phyloP scores from a whole-genome alignment of 2,888 invertebrate species.

The Merodon equestris region DNA sequence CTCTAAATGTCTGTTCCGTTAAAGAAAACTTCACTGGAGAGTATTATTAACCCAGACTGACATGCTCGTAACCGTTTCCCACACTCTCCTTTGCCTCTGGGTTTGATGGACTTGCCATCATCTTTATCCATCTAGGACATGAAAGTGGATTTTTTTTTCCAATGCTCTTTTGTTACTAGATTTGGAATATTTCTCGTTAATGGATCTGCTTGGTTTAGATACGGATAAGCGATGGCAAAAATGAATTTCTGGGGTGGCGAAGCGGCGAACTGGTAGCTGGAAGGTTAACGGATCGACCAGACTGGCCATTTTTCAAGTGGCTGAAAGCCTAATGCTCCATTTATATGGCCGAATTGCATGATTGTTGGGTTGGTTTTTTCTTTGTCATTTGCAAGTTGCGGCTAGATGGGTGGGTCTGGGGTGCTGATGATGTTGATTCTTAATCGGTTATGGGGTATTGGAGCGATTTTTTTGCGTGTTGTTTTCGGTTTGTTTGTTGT shows the following conservation, averaged over 20 bases:
- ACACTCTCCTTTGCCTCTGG: neutral
- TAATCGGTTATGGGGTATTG: constrained; percentile 53
- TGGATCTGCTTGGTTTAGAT: constrained; percentile 62
- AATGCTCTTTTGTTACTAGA: constrained; percentile 17
- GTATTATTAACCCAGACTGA: constrained; percentile 62
- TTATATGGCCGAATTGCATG: constrained; percentile 62
- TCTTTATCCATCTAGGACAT: constrained; percentile 61
- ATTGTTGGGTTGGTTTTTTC: constrained; percentile 41
- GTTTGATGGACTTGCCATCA: constrained; percentile 58
- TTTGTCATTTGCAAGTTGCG: constrained; percentile 9
- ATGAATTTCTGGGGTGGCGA: neutral
- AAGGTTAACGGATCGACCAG: constrained; percentile 58
- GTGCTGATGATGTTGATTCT: constrained; percentile 28
- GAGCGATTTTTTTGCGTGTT: neutral
- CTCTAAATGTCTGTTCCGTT: constrained; percentile 8
- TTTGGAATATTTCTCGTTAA: constrained; percentile 52
- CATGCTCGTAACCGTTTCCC: constrained; percentile 35
- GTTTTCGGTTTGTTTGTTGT: constrained; percentile 15
- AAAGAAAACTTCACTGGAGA: constrained; percentile 39
- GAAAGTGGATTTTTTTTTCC: constrained; percentile 29
- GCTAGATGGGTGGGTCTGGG: constrained; percentile 6
- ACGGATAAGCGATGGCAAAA: constrained; percentile 28
- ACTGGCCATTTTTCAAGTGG: constrained; percentile 61
- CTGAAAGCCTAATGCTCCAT: constrained; percentile 58
- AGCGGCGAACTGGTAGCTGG: neutral